Conservation (phyloP, 2,113 vertebrate genomes). For the Phalacrocorax pelagicus region DNA sequence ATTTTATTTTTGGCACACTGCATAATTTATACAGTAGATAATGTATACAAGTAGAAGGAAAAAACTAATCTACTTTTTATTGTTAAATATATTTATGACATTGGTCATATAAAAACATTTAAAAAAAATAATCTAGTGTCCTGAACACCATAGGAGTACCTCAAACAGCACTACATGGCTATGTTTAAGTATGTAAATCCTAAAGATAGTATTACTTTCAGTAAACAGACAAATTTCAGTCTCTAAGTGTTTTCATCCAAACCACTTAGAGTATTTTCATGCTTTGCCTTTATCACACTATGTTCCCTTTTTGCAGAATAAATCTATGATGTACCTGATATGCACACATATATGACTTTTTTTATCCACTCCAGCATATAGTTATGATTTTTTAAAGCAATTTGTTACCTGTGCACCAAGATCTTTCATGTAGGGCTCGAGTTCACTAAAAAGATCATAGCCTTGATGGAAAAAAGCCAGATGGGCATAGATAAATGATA, state of each 20-base stretch:
- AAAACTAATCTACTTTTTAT: neutral
- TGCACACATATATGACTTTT: neutral
- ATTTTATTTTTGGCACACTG: neutral
- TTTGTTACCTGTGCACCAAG: constrained; percentile 89
- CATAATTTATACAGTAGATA: neutral
- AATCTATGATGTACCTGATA: neutral
- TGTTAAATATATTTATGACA: neutral
- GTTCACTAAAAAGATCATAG: constrained; percentile 95
- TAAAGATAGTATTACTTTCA: neutral
- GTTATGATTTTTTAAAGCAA: neutral
- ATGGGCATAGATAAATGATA: constrained; percentile 98
- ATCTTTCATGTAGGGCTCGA: constrained; percentile 94
- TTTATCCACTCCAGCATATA: neutral
- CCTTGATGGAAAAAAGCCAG: constrained; percentile 98
- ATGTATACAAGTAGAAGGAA: neutral
- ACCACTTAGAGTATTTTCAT: neutral
- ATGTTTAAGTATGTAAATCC: neutral
- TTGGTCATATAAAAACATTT: neutral
- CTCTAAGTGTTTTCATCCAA: neutral
- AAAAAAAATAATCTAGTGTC: neutral
- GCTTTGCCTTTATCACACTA: neutral
- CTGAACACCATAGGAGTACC: neutral
- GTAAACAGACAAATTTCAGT: neutral
- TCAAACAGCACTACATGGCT: neutral
- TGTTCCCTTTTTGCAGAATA: neutral